A percentile compares a stretch with the other conserved stretches of the same genome.
Conservation (phyloP, 2,113 vertebrate genomes). For the Anhinga anhinga region DNA sequence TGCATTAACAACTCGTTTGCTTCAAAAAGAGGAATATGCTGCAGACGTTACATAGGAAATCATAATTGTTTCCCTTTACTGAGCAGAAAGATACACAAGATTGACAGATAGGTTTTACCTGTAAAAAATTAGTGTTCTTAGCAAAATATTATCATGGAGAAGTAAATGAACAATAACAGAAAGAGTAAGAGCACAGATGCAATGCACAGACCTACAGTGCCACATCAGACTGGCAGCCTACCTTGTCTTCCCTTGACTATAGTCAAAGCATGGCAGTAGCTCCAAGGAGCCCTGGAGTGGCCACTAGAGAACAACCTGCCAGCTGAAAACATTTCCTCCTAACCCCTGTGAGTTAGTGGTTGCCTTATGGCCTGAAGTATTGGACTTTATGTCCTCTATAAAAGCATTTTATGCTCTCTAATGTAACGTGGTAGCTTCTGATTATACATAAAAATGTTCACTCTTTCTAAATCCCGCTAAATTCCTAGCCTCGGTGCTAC, state of each 20-base stretch:
- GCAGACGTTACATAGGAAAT: background rate
- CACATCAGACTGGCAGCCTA: rapidly evolving
- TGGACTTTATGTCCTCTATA: background rate
- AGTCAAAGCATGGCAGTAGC: background rate
- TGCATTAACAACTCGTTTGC: background rate
- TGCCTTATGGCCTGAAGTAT: background rate
- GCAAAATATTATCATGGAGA: background rate
- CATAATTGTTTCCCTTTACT: background rate
- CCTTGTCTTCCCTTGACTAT: rapidly evolving
- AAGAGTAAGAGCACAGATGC: background rate
- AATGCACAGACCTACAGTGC: background rate
- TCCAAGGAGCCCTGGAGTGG: background rate
- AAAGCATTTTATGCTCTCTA: conserved; percentile 29
- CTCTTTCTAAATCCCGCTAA: background rate
- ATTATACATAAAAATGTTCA: background rate
- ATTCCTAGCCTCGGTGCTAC: background rate
- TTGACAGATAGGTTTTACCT: background rate
- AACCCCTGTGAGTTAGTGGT: background rate
- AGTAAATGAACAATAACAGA: background rate
- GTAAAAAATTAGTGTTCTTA: background rate
- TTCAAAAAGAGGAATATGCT: background rate
- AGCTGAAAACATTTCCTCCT: background rate
- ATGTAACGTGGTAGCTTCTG: background rate
- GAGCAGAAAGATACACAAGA: background rate
- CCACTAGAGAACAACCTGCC: rapidly evolving